Base-by-base conservation (phyloP, 2,113 vertebrate genomes). In the Nymphicus hollandicus region DNA sequence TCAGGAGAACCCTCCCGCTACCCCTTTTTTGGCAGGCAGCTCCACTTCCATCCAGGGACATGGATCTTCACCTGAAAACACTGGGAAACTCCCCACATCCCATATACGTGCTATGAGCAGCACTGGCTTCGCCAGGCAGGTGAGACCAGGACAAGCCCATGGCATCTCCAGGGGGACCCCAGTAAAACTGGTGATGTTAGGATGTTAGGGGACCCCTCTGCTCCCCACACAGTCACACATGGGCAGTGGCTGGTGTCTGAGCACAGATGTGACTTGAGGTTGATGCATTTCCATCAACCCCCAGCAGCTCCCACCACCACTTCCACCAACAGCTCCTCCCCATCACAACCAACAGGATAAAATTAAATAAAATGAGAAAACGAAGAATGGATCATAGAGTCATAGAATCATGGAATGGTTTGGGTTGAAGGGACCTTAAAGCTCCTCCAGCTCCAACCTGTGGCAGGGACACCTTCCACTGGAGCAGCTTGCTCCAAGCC, bases 1-100 rank as follows among this genome's bases (percentile, higher is more conserved):
- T 50, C 0, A 0, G 11, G 29, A 24, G 13, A 49, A 25, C 33
- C 5, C 10, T 85, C 15, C 20, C 1, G 0, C 50, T 63, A 9
- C 25, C 27, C 5, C 12, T 29, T 64, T 39, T 17, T 13, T 28
- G 9, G 37, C 23, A 9, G 33, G 19, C n/a, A 47, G 20, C 50
- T 50, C 44, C 20, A 18, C 60, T 27, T 55, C 44, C 6, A n/a
- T n/a, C 22, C 8, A 16, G 4, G 17, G 39, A 8, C 35, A 11
- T 2, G 15, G 29, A 19, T 10, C 20, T 84, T 49, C 14, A 1
- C 27, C 6, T n/a, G 79, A 41, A 63, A 71, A 17, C 1, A 4
- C 46, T 6, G 22, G 52, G 17, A 39, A 58, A 3, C 3, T 0
- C 24, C 5, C 8, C 15, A 19, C 46, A 58, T n/a, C 33, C 56